A percentile compares a stretch with the other conserved stretches of the same genome.
These are phyloP conservation scores for Anguilla megastoma DNA, from an alignment of 2,797 vertebrate species.

Conservation along the genomic window DNA sequence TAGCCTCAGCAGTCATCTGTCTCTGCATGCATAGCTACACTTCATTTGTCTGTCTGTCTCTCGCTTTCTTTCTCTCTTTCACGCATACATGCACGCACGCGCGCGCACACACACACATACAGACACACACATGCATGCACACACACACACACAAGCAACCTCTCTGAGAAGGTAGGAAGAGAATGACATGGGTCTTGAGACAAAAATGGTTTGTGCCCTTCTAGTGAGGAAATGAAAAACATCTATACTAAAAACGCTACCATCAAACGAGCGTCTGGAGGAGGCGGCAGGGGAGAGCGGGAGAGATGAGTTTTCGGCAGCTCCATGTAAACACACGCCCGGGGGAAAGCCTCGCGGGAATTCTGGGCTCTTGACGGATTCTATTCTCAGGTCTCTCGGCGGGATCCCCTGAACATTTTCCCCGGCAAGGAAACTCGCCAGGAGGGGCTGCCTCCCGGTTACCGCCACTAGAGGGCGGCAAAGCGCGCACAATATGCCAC, in stretches of 20 bases:
- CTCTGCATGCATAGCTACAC: background rate
- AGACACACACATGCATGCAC: slow-evolving; percentile 1
- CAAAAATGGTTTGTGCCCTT: background rate
- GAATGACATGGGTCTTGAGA: background rate
- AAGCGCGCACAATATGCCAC: background rate
- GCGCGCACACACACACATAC: slow-evolving; percentile 7
- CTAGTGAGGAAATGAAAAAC: background rate
- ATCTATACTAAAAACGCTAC: background rate
- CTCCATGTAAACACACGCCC: background rate
- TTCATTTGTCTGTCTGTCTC: background rate
- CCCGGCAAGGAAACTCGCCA: background rate
- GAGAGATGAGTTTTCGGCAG: slow-evolving; percentile 2
- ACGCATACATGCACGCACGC: background rate
- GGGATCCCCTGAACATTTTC: background rate
- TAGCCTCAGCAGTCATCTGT: background rate
- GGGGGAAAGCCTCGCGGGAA: slow-evolving; percentile 16
- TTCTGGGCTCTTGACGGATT: background rate
- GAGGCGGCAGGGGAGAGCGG: background rate
- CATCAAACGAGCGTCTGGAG: background rate
- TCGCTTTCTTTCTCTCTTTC: background rate
- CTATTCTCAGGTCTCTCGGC: background rate
- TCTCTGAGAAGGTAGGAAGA: background rate
- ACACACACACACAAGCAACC: background rate
- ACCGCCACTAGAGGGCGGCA: background rate
- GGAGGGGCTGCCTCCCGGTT: background rate